Evolutionary conservation across 2,888 invertebrate genomes (phyloP).

Genomic region (Pterostichus niger): DNA sequence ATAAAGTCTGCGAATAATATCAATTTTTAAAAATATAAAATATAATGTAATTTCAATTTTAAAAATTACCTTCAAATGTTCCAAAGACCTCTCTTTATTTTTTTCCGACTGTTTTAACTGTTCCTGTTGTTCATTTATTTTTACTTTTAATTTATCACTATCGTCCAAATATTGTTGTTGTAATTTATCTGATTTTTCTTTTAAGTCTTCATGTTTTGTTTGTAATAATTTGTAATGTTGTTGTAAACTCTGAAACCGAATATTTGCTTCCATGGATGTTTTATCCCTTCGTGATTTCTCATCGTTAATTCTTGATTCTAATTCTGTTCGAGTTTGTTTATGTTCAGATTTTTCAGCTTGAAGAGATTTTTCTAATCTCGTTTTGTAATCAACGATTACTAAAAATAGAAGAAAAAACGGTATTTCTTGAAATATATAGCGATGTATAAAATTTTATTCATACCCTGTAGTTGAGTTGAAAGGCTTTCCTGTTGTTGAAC

Average conservation of each 20-base stretch:
- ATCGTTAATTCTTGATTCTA: constrained; percentile 77
- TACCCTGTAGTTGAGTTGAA: constrained; percentile 81
- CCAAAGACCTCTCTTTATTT: constrained; percentile 74
- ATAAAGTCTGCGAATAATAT: constrained; percentile 71
- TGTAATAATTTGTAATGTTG: constrained; percentile 79
- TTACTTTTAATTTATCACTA: constrained; percentile 77
- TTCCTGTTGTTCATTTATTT: constrained; percentile 77
- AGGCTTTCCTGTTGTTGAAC: constrained; percentile 81
- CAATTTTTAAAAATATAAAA: constrained; percentile 64
- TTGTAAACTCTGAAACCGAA: constrained; percentile 79
- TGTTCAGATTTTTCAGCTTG: constrained; percentile 80
- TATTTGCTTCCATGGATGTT: constrained; percentile 77
- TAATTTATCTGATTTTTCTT: constrained; percentile 77
- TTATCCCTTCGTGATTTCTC: constrained; percentile 78
- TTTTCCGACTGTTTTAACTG: constrained; percentile 77
- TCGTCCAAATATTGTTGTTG: constrained; percentile 78
- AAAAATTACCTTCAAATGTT: constrained; percentile 76
- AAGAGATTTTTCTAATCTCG: constrained; percentile 80
- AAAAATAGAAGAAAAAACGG: constrained; percentile 68
- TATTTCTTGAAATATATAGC: constrained; percentile 4
- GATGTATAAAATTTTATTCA: not conserved
- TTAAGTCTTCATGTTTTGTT: constrained; percentile 79
- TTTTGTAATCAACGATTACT: constrained; percentile 82
- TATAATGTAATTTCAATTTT: not conserved
- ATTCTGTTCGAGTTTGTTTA: constrained; percentile 77